A percentile compares a stretch with the other conserved stretches of the same genome.
Evolutionary conservation across 2,888 invertebrate genomes (phyloP).

Genomic region (Ischnura elegans): DNA sequence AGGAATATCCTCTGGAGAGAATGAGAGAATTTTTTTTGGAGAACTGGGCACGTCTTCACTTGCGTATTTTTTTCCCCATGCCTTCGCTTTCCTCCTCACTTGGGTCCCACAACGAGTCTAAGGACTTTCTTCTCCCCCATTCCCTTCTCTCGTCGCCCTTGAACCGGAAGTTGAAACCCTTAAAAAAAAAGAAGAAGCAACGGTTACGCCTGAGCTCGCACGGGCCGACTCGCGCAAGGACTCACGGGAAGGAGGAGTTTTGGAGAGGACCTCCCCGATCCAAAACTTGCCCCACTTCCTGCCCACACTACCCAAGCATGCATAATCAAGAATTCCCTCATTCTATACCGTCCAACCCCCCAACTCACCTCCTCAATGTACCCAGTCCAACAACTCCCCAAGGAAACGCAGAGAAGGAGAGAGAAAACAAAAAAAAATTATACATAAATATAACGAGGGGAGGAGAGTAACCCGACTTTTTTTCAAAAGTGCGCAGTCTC

Average conservation of each 20-base stretch:
- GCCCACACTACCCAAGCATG: not conserved
- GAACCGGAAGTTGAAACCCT: conserved; percentile 19
- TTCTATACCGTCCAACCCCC: not conserved
- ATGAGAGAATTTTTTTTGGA: not conserved
- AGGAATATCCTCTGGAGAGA: not conserved
- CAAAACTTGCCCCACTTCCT: not conserved
- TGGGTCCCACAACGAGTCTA: not conserved
- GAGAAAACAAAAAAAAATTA: too few relatives aligned
- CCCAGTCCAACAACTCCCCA: not conserved
- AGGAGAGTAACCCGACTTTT: not conserved
- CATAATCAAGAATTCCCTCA: not conserved
- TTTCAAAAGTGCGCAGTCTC: not conserved
- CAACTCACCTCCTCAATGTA: not conserved
- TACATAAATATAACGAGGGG: not conserved
- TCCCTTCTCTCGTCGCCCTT: not conserved
- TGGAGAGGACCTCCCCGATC: not conserved
- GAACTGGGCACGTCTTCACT: not conserved
- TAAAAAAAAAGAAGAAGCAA: not conserved
- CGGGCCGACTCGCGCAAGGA: not conserved
- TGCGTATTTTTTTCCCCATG: not conserved
- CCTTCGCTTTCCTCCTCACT: not conserved
- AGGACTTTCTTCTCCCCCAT: too few relatives aligned
- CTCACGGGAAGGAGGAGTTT: not conserved
- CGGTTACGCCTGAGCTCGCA: not conserved
- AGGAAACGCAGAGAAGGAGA: not conserved